Evolutionary conservation across 2,113 vertebrate genomes (phyloP).

Genomic region (Hyperopisus bebe): DNA sequence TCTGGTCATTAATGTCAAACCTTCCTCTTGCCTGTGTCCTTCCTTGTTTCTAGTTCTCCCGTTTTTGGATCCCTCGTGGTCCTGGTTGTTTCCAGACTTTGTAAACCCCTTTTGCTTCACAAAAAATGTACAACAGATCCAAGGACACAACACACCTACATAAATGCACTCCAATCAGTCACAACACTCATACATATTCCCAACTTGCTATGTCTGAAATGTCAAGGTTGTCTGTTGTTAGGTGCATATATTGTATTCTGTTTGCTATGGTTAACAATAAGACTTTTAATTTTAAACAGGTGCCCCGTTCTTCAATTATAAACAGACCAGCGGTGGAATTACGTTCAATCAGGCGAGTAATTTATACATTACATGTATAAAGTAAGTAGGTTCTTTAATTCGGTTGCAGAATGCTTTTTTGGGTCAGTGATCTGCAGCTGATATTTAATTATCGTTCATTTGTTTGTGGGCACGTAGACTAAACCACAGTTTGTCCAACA

Average conservation of each 20-base stretch:
- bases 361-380: slow-evolving; percentile 1
- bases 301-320: background rate
- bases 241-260: background rate
- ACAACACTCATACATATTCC: background rate
- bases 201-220: background rate
- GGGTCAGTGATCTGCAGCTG: background rate
- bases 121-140: background rate
- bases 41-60: background rate
- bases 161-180: background rate
- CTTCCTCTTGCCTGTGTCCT: too few relatives aligned
- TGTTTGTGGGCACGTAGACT: background rate
- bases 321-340: background rate
- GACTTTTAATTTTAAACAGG: background rate
- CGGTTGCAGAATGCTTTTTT: background rate
- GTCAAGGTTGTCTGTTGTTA: background rate
- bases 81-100: background rate
- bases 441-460: background rate
- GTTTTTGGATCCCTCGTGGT: background rate
- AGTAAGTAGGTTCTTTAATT: background rate
- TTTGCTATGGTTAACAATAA: background rate
- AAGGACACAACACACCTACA: background rate
- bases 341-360: background rate
- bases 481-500: background rate
- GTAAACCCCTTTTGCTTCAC: background rate
- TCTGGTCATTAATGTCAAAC: too few relatives aligned